These are phyloP conservation scores for Reticulitermes lucifugus DNA, from an alignment of 2,888 invertebrate species.

Conservation along the genomic window DNA sequence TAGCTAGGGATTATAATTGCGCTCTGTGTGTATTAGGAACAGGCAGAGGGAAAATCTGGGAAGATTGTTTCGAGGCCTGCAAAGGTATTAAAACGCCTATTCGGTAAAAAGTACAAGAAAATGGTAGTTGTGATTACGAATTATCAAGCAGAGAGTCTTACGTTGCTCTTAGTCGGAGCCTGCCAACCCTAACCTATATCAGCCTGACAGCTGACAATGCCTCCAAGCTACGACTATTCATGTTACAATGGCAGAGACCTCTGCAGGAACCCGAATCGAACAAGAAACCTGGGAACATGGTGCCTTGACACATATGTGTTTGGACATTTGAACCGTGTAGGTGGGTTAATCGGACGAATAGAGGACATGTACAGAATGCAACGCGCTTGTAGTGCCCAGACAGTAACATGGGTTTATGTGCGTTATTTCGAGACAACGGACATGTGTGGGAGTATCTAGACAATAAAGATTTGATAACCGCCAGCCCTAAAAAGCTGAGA, in stretches of 20 bases:
- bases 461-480: background rate
- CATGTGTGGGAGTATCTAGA: background rate
- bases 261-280: background rate
- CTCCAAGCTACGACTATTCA: background rate
- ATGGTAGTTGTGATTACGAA: too few relatives aligned
- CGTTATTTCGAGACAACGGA: background rate
- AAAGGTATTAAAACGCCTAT: too few relatives aligned
- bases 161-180: background rate
- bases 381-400: background rate
- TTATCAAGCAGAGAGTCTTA: too few relatives aligned
- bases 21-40: too few relatives aligned
- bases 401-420: conserved; percentile 3
- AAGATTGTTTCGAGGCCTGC: too few relatives aligned
- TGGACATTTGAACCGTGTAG: background rate
- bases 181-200: background rate
- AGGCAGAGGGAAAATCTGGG: too few relatives aligned
- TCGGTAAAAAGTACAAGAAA: too few relatives aligned
- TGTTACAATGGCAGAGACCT: background rate
- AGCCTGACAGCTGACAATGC: background rate
- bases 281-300: conserved; percentile 13
- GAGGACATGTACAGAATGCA: background rate
- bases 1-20: too few relatives aligned
- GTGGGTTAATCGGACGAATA: background rate
- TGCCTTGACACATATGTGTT: conserved; percentile 1
- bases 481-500: too few relatives aligned